Conservation (phyloP, 2,113 vertebrate species). For the Neodon shergylaensis region DNA sequence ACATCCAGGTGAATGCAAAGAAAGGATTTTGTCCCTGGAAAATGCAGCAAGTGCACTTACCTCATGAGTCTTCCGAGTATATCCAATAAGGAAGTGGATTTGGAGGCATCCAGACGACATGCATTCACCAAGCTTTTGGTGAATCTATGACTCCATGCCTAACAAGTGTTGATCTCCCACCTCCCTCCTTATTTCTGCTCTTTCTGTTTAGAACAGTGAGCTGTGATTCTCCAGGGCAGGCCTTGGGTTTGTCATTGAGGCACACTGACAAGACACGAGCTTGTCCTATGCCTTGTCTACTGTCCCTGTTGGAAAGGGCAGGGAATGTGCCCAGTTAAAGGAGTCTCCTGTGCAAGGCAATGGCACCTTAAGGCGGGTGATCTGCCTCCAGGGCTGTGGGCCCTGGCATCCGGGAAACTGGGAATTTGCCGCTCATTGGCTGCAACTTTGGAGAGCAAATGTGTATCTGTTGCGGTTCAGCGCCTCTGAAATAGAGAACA, state of each 20-base stretch:
- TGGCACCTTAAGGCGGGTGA: not conserved
- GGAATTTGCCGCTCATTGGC: not conserved
- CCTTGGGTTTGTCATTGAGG: not conserved
- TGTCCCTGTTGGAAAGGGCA: not conserved
- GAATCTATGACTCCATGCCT: not conserved
- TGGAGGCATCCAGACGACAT: not conserved
- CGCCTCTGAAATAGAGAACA: not conserved
- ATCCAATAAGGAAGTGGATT: not conserved
- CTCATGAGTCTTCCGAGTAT: not conserved
- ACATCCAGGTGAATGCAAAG: not conserved
- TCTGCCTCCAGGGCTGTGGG: not conserved
- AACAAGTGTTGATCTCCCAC: not conserved
- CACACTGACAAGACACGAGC: not conserved
- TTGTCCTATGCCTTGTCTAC: not conserved
- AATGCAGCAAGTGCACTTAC: constrained; percentile 31
- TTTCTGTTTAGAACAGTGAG: constrained; percentile 16
- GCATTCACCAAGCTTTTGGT: not conserved
- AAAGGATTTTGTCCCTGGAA: not conserved
- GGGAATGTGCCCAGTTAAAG: not conserved
- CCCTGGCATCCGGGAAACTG: not conserved
- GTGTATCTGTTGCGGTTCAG: not conserved
- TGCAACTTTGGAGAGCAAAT: not conserved
- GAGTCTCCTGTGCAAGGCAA: not conserved
- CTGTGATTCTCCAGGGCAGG: not conserved
- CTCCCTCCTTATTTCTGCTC: not conserved